Base-by-base conservation (phyloP, 2,888 invertebrate genomes). In the Apamea epomidion region DNA sequence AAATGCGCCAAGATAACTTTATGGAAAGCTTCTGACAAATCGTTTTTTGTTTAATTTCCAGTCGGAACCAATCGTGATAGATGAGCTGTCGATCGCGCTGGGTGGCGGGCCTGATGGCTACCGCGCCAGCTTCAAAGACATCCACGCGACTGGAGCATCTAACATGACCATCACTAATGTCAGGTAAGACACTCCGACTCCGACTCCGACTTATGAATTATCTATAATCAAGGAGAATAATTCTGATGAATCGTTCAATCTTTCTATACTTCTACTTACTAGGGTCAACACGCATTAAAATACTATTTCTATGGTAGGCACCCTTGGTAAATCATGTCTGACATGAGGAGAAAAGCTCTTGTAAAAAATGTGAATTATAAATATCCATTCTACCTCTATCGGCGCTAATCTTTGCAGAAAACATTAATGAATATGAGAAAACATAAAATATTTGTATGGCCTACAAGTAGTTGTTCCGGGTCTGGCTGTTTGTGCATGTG, bases 101-200 rank as follows among this genome's bases (percentile, higher is more conserved):
- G 99, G 99, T 69, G 98, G 97, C 48, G 98, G 98, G 0, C 98
- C 98, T 0, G 98, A 99, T 92, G 98, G 98, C 0, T 99, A 99
- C 95, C 97, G 98, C 73, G 98, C 98, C 2, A 98, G 98, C 67
- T 99, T 99, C 96, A 98, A 97, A 84, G 98, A 98, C 90, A 98
- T 99, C 89, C 97, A 98, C 87, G 98, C 98, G 0, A 98, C 97
- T 88, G 99, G 99, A 29, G 98, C 98, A 48, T 98, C 98, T 89
- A 98, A 98, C 90, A 97, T 98, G 93, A 98, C 98, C 74, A 98
- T 99, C 77, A 98, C 98, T 4, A 98, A 98, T 88, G 98, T 98
- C 88, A 98, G 98, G 98, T 98, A 96, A 93, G 95, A 54, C 48
- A 48, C 48, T 48, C 16, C 48, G 16, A 16, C 48, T 16, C 14